Evolutionary conservation across 2,888 invertebrate genomes (phyloP), one percentile per base, ranked within the genome.

Genomic region (Bruchidius siliquastri): DNA sequence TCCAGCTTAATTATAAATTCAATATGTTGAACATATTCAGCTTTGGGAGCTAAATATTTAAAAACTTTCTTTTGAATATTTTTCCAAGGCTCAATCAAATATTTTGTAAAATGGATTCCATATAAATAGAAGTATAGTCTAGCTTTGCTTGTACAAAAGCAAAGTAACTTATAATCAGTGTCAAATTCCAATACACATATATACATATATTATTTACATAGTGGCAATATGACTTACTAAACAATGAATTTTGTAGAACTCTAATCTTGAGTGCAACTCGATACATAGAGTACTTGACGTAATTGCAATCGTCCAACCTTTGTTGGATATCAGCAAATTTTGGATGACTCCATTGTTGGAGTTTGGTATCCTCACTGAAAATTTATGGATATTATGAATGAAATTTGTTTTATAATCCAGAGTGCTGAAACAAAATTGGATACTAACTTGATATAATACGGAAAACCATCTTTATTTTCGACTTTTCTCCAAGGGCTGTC

Each of bases 281-380:
- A 83, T 95, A 95, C 1, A 91, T 91, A 76, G 92, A 91, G 86
- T 94, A 94, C 83, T 92, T 92, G 75, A 95, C 92, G 71, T 88
- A 89, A 82, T 93, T 91, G 80, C 90, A 92, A 74, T 90, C 90
- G 78, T 91, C 89, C 26, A 93, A 84, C 68, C 87, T 86, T 77
- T 89, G 88, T 82, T 90, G 86, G 20, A 91, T 88, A 78, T 88
- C 88, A 67, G 85, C 82, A 86, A 90, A 92, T 76, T 89, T 88
- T 21, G 91, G 91, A 83, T 91, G 90, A 80, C 91, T 89, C 87
- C 89, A 89, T 79, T 89, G 88, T 78, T 88, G 88, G 73, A 85
- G 84, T 70, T 88, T 88, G 20, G 87, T 88, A 4, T 81, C 80
- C 81, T 89, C 88, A 78, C 91, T 91, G 82, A 78, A 87, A 88